A percentile compares a stretch with the other conserved stretches of the same genome.
Evolutionary conservation across 2,113 vertebrate species (phyloP).

Genomic region (Nipponia nippon): DNA sequence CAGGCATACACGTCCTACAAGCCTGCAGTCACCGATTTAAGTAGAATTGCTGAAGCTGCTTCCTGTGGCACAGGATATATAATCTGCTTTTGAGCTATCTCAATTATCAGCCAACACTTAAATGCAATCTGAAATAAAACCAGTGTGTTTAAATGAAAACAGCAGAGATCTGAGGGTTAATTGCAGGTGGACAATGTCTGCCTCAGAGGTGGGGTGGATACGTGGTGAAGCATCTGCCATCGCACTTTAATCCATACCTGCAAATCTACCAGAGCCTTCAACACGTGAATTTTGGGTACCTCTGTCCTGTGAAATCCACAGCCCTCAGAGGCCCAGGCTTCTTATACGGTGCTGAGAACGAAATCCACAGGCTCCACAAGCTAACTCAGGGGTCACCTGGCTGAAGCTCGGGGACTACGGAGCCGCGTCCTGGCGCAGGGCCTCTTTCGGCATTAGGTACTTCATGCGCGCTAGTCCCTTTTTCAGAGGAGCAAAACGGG

Average conservation of each 20-base stretch:
- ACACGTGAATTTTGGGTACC: rapidly evolving
- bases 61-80: rapidly evolving
- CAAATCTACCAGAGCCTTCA: neutral
- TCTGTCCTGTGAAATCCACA: neutral
- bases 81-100: neutral
- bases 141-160: neutral
- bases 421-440: rapidly evolving
- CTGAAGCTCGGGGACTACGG: rapidly evolving
- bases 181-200: neutral
- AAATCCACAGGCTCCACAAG: neutral
- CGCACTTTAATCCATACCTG: neutral
- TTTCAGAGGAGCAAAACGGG: neutral
- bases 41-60: neutral
- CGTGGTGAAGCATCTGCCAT: neutral
- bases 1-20: neutral
- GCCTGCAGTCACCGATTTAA: neutral
- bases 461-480: rapidly evolving
- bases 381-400: too few species aligned
- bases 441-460: rapidly evolving
- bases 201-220: neutral
- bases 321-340: neutral
- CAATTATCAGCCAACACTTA: neutral
- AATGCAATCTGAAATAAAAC: neutral
- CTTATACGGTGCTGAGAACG: rapidly evolving
- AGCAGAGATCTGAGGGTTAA: neutral